Conservation (phyloP, 2,797 vertebrate genomes). For the Euphonia xanthogaster region DNA sequence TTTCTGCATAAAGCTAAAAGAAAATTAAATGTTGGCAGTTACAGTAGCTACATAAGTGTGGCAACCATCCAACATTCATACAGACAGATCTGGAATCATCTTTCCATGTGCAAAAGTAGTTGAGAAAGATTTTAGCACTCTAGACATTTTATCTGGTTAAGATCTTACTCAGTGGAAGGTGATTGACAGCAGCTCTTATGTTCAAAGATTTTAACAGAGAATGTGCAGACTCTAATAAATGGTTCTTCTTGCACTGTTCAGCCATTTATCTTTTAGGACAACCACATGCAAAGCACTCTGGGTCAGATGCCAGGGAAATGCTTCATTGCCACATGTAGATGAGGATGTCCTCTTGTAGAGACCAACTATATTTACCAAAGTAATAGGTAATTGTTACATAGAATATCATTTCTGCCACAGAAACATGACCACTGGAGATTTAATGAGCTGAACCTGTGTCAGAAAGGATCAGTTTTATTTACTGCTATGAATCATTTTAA, state of each 20-base stretch:
- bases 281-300: not conserved
- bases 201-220: not conserved
- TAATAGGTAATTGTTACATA: constrained; percentile 40
- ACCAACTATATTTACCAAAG: constrained; percentile 26
- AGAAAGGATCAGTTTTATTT: not conserved
- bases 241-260: not conserved
- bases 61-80: constrained; percentile 52
- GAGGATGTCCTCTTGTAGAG: not conserved
- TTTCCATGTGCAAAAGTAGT: constrained; percentile 19
- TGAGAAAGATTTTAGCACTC: constrained; percentile 35
- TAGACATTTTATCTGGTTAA: not conserved
- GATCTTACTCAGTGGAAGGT: not conserved
- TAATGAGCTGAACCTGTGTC: constrained; percentile 16
- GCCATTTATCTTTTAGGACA: constrained; percentile 19
- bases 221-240: constrained; percentile 18
- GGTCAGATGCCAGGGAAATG: constrained; percentile 5
- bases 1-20: constrained; percentile 4
- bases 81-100: constrained; percentile 32
- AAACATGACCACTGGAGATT: not conserved
- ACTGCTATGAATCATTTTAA: not conserved
- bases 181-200: constrained; percentile 27
- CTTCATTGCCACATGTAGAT: constrained; percentile 9
- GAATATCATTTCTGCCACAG: not conserved
- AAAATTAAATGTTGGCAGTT: constrained; percentile 49
- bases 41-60: constrained; percentile 52